Evolutionary conservation across 2,113 vertebrate species (phyloP).

Genomic region (Hiodon tergisus): DNA sequence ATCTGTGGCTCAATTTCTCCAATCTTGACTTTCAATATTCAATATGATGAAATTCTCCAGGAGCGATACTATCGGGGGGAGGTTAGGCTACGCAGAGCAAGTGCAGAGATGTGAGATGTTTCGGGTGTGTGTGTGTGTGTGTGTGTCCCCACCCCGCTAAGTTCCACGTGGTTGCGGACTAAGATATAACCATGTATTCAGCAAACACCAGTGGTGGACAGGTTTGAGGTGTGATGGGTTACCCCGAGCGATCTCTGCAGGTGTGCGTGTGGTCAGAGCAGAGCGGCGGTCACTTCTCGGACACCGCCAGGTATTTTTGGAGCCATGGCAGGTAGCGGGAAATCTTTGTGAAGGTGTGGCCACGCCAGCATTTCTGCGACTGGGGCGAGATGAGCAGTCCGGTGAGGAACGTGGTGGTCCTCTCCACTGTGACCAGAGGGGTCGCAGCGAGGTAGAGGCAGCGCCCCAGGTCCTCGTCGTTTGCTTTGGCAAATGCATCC

Average conservation of each 20-base stretch:
- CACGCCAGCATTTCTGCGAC: constrained; percentile 27
- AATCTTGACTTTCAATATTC: background rate
- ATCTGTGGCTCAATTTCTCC: background rate
- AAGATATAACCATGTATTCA: too few relatives aligned
- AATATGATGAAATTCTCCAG: background rate
- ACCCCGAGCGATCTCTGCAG: background rate
- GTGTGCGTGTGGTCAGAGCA: background rate
- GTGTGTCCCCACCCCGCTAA: too few relatives aligned
- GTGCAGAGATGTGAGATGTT: too few relatives aligned
- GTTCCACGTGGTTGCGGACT: too few relatives aligned
- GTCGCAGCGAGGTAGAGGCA: constrained; percentile 56
- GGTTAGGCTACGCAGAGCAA: too few relatives aligned
- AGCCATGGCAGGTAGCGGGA: constrained; percentile 78
- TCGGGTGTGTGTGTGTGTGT: too few relatives aligned
- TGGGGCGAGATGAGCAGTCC: constrained; percentile 63
- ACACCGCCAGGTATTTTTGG: constrained; percentile 19
- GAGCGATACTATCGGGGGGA: too few relatives aligned
- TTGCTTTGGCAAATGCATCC: background rate
- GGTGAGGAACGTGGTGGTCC: constrained; percentile 74
- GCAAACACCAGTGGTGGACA: background rate
- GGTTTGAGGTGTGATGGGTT: background rate
- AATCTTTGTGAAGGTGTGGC: constrained; percentile 70
- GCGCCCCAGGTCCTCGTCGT: fast-evolving
- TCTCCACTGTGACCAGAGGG: constrained; percentile 59
- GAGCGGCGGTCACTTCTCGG: constrained; percentile 24